Evolutionary conservation across 2,888 invertebrate species (phyloP).

Genomic region (Teinopalpus imperialis): DNA sequence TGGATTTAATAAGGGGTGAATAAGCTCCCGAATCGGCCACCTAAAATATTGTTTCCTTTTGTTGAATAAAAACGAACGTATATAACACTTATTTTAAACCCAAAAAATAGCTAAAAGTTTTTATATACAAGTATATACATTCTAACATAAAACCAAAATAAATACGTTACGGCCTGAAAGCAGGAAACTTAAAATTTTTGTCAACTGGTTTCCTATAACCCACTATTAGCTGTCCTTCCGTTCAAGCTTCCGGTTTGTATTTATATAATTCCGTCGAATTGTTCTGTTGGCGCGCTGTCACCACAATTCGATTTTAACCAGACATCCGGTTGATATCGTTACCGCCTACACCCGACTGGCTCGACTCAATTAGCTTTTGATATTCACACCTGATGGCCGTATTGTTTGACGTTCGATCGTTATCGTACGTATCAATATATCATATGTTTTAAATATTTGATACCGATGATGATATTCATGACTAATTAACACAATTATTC

Average conservation of each 20-base stretch:
- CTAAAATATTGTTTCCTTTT: no score
- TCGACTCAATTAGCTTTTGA: conserved; percentile 49
- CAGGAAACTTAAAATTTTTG: conserved; percentile 18
- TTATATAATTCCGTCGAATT: conserved; percentile 24
- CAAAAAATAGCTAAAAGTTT: no score
- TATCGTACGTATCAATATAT: conserved; percentile 34
- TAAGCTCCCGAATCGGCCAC: no score
- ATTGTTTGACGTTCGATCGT: conserved; percentile 39
- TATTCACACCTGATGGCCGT: conserved; percentile 47
- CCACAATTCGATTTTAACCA: conserved; percentile 36
- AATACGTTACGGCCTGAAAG: conserved; percentile 2
- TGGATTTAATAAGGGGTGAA: no score
- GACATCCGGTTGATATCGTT: conserved; percentile 44
- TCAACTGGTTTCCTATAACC: conserved; percentile 22
- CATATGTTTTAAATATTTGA: no score
- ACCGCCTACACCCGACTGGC: conserved; percentile 33
- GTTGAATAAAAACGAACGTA: no score
- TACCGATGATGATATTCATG: no score
- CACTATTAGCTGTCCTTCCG: conserved; percentile 25
- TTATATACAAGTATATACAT: no score
- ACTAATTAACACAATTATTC: no score
- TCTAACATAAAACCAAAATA: no score
- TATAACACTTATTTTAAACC: no score
- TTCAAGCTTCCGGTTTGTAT: conserved; percentile 26
- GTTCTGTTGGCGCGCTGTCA: conserved; percentile 19